A percentile compares a stretch with the other conserved stretches of the same genome.
Evolutionary conservation across 37 sponge, comb jelly and placozoan genomes (phyloP).

Genomic region (Haliclona indistincta): DNA sequence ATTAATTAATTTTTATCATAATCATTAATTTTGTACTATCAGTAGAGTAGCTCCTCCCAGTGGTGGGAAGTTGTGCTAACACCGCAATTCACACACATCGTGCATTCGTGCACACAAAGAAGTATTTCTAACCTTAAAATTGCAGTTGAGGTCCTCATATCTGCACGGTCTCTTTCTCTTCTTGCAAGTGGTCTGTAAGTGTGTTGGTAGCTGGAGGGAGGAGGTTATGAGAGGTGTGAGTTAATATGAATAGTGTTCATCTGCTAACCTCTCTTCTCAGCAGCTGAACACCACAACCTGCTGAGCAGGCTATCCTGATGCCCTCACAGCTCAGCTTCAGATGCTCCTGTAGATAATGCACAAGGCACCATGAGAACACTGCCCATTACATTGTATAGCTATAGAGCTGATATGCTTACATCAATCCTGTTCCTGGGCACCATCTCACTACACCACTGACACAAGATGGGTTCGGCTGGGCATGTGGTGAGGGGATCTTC

Average conservation of each 20-base stretch:
- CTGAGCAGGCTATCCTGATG: conserved; percentile 21
- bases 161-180: conserved; percentile 15
- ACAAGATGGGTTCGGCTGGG: conserved; percentile 22
- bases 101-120: too few relatives aligned
- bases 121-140: conserved; percentile 40
- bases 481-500: conserved; percentile 37
- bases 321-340: conserved; percentile 26
- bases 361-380: too few relatives aligned
- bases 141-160: conserved; percentile 25
- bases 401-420: too few relatives aligned
- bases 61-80: too few relatives aligned
- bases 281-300: conserved; percentile 56
- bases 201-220: conserved; percentile 15
- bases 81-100: too few relatives aligned
- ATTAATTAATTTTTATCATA: too few relatives aligned
- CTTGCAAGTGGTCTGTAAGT: conserved; percentile 7
- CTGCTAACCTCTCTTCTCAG: conserved; percentile 62
- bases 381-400: too few relatives aligned
- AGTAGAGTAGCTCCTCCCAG: not conserved
- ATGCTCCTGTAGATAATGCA: conserved; percentile 26
- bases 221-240: not conserved
- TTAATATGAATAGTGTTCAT: not conserved
- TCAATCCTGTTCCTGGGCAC: conserved; percentile 3
- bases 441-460: conserved; percentile 33
- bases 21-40: not conserved